Percentiles rank a stretch among this genome's conserved stretches.
Conservation (phyloP, 2,888 invertebrate genomes). For the Drosophila birchii region DNA sequence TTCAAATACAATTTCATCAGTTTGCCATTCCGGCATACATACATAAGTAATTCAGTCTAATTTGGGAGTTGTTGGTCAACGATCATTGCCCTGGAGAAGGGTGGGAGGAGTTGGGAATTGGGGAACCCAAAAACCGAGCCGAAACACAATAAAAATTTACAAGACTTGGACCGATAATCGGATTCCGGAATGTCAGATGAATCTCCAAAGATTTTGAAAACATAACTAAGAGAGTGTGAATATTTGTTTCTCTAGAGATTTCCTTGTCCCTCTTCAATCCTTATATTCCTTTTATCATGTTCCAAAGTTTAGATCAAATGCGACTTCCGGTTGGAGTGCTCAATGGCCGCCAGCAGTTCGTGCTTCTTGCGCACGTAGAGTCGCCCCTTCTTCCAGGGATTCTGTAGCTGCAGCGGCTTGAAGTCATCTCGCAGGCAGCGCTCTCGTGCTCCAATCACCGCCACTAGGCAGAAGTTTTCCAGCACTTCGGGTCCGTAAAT, state of each 20-base stretch:
- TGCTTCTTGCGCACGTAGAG: constrained; percentile 96
- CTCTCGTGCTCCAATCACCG: constrained; percentile 97
- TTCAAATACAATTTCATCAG: constrained; percentile 56
- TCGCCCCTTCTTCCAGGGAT: constrained; percentile 97
- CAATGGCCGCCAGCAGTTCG: constrained; percentile 93
- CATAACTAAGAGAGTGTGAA: constrained; percentile 1
- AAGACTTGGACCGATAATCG: constrained; percentile 10
- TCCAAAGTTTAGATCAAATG: constrained; percentile 81
- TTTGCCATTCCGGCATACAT: constrained; percentile 62
- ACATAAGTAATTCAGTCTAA: constrained; percentile 81
- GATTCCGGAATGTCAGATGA: background rate
- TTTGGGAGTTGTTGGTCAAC: constrained; percentile 82
- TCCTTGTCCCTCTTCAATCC: background rate
- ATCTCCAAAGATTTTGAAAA: constrained; percentile 12
- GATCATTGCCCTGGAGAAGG: constrained; percentile 54
- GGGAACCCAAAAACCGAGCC: constrained; percentile 46
- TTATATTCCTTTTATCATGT: background rate
- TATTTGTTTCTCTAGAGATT: constrained; percentile 12
- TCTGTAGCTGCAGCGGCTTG: constrained; percentile 95
- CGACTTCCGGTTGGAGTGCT: constrained; percentile 93
- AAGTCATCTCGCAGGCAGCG: constrained; percentile 97
- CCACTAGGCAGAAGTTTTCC: constrained; percentile 96
- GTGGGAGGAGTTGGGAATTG: constrained; percentile 9
- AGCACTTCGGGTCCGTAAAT: constrained; percentile 93
- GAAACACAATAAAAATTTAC: constrained; percentile 49